A percentile compares a stretch with the other conserved stretches of the same genome.
Conservation (phyloP, 2,113 vertebrate genomes). For the Pontoporia blainvillei region DNA sequence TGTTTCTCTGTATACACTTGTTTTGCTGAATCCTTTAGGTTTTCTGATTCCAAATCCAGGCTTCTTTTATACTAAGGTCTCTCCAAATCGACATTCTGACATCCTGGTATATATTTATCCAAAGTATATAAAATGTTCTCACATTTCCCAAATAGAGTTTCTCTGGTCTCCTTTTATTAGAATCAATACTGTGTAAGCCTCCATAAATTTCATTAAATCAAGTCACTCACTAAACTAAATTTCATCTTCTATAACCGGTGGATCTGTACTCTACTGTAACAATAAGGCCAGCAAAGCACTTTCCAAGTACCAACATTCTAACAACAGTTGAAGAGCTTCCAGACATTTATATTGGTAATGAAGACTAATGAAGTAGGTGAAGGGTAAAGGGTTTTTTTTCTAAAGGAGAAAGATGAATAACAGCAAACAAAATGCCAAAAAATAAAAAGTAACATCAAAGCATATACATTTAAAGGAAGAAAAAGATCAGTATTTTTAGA, state of each 20-base stretch:
- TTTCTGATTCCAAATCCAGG: not conserved
- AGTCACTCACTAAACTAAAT: not conserved
- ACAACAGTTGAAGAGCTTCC: not conserved
- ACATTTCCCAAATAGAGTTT: conserved; percentile 1
- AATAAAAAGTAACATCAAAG: not conserved
- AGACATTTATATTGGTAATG: not conserved
- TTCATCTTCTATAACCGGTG: not conserved
- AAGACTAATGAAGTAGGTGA: not conserved
- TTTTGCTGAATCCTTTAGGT: not conserved
- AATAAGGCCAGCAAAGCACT: not conserved
- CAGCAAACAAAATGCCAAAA: not conserved
- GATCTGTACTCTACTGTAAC: not conserved
- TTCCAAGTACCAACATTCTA: not conserved
- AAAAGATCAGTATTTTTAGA: not conserved
- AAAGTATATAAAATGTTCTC: not conserved
- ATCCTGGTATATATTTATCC: not conserved
- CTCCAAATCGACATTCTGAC: not conserved
- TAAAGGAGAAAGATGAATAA: not conserved
- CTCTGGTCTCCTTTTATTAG: not conserved
- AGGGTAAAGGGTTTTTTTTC: not conserved
- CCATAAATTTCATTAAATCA: not conserved
- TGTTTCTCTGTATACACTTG: not conserved
- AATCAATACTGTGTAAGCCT: not conserved
- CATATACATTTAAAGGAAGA: not conserved
- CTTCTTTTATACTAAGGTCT: not conserved